Evolutionary conservation across 2,113 vertebrate species (phyloP), one percentile per base, ranked within the genome.

Genomic region (Coracopsis vasa): DNA sequence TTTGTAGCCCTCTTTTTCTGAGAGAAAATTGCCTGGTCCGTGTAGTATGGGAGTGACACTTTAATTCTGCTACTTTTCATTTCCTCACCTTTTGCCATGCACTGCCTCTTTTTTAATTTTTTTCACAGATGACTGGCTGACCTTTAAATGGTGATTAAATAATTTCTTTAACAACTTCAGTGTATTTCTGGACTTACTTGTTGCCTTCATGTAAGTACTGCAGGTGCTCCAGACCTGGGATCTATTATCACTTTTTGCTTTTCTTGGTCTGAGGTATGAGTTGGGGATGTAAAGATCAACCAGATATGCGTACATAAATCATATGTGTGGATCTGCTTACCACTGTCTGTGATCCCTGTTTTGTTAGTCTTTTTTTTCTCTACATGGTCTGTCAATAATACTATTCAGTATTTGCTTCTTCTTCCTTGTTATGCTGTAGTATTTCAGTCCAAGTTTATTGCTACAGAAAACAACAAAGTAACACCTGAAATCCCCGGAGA

Each of bases 111-210:
- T 27, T 66, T 69, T 41, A 86, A 88, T 93, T 93, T 96, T 45
- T 8, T 9, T 90, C 56, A 95, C 97, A 97, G 97, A 80, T 97
- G 96, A 97, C 94, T 97, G 97, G 95, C 74, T 97, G 77, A 97
- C 93, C 92, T 96, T 65, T 97, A 97, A 97, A 95, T 95, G 85
- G 37, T 91, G 81, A 98, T 98, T 97, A 98, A 97, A 69, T 98
- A 97, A 98, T 98, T 98, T 98, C 93, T 98, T 98, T 98, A 98
- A 98, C 95, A 98, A 98, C 73, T 96, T 93, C 75, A 82, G 45
- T 92, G 81, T 81, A 45, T 81, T 97, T 96, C 97, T 97, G 93
- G 54, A 70, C 86, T 97, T 96, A 97, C 75, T 96, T 71, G 28
- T 87, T 80, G 78, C 54, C 7, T 61, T 86, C 13, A 14, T 83